Evolutionary conservation across 2,888 invertebrate species (phyloP), one percentile per base, ranked within the genome.

Genomic region (Gastracanthus pulcherrimus): DNA sequence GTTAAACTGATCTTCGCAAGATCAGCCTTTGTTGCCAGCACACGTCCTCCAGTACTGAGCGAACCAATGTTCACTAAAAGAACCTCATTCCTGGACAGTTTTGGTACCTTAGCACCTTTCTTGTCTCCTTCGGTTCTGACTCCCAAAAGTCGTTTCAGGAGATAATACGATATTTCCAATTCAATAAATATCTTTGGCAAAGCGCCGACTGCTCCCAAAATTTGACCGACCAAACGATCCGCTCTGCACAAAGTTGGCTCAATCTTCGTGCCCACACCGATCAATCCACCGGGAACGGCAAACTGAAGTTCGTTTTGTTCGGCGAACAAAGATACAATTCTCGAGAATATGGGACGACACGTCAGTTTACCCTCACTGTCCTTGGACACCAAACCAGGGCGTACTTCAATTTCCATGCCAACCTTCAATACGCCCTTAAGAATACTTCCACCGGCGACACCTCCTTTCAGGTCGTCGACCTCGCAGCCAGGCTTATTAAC

Each of bases 401-500:
- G 95, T 83, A 98, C 98, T 93, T 99, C 99, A 85, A 99, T 99
- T 93, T 99, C 99, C 94, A 99, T 99, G 58, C 99, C 99, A 84
- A 99, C 98, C 92, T 96, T 97, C 34, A 99, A 94, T 31, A 99
- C 99, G 79, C 99, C 99, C 89, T 97, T 95, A 48, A 99, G 93
- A 88, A 99, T 98, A 90, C 99, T 99, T 58, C 99, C 99, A 84
- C 99, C 99, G 78, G 99, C 99, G 34, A 99, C 99, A 34, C 99
- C 99, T 51, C 99, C 99, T 91, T 98, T 97, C 78, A 99, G 93
- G 92, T 99, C 99, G 86, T 98, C 97, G 7, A 99, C 99, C 92
- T 99, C 99, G 91, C 98, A 99, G 62, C 99, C 99, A 4, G 99
- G 99, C 92, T 99, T 99, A 93, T 99, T 99, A 1, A 99, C 99